Evolutionary conservation across 2,113 vertebrate genomes (phyloP), one percentile per base, ranked within the genome.

Genomic region (Ageneiosus marmoratus): DNA sequence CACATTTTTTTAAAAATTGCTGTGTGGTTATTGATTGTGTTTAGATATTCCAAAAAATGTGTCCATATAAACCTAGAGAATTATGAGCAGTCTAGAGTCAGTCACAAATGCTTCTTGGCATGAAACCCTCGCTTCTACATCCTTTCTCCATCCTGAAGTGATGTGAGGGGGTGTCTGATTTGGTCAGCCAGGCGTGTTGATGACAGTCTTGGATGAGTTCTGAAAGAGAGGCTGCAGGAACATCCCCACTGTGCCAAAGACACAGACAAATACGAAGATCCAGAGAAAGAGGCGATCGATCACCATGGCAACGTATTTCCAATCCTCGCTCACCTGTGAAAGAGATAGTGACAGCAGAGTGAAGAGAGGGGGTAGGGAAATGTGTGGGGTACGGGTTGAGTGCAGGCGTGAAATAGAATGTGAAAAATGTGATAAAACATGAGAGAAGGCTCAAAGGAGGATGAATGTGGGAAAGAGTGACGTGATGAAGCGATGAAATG

Each of bases 231-330:
- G 97, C 93, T 99, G 98, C 72, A 98, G 86, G 89, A 99, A 98
- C 97, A 99, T 99, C 82, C 97, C 97, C 0, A 98, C 15, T 0
- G 98, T 99, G 88, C 97, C 98, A 0, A 95, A 97, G 84, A 99
- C 96, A 0, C 98, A 99, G 84, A 99, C 97, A 0, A 98, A 97
- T 83, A 99, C 91, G 5, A 98, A 99, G 91, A 99, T 95, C 98
- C 98, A 98, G 34, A 98, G 90, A 94, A 99, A 99, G 62, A 99
- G 96, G 63, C 97, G 98, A 88, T 99, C 97, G 3, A 98, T 98
- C 90, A 99, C 97, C 97, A 98, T 98, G 92, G 97, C 97, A 9
- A 98, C 97, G 0, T 99, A 99, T 87, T 99, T 99, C 97, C 98
- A 99, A 93, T 99, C 98, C 89, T 99, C 98, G 18, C 96, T 97